phyloP scores from a whole-genome alignment of 1,140 invertebrate genomes.

The Vollenhovia emeryi region DNA sequence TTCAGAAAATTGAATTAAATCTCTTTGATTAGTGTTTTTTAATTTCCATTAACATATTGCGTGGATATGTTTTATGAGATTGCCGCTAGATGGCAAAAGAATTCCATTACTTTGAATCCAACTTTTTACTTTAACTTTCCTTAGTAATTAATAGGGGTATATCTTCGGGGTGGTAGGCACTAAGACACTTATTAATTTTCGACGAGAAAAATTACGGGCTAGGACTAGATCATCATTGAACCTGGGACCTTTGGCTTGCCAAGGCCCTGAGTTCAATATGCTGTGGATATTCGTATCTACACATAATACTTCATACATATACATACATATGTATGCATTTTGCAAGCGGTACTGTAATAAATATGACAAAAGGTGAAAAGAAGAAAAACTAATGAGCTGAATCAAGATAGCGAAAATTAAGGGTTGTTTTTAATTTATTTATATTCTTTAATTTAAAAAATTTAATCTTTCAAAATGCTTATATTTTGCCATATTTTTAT shows the following conservation, averaged over 20 bases:
- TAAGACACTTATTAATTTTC: too few relatives aligned
- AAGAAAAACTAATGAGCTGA: neutral
- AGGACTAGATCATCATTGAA: too few relatives aligned
- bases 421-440: neutral
- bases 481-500: neutral
- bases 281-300: neutral
- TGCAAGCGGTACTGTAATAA: neutral
- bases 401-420: neutral
- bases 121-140: too few relatives aligned
- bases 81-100: constrained; percentile 11
- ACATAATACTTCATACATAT: neutral
- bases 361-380: neutral
- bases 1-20: neutral
- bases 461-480: neutral
- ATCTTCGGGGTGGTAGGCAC: too few relatives aligned
- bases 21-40: neutral
- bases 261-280: neutral
- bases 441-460: neutral
- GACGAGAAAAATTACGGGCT: too few relatives aligned
- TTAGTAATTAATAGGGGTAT: too few relatives aligned
- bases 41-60: neutral
- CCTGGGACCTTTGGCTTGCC: too few relatives aligned
- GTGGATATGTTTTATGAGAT: neutral
- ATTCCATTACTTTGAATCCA: neutral
- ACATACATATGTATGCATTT: too few relatives aligned